Percentiles rank a stretch among this genome's conserved stretches.
Evolutionary conservation across 1,140 invertebrate genomes (phyloP).

Genomic region (Zaprionus africanus): DNA sequence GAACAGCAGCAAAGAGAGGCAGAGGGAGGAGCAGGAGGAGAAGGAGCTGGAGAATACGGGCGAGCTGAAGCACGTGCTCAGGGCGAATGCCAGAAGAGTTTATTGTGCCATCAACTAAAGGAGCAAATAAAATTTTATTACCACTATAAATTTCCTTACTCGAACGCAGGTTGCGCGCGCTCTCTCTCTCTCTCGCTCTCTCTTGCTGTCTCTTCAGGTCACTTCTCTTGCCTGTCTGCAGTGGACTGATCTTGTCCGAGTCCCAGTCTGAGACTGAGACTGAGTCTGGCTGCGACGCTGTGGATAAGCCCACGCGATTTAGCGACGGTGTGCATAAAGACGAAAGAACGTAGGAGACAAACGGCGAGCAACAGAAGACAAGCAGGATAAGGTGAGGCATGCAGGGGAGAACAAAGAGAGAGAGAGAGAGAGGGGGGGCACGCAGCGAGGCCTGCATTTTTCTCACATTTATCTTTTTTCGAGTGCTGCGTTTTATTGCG

Average conservation of each 20-base stretch:
- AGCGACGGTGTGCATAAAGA: conserved; percentile 58
- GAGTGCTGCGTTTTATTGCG: conserved; percentile 82
- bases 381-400: conserved; percentile 11
- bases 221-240: conserved; percentile 3
- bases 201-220: not conserved
- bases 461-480: conserved; percentile 82
- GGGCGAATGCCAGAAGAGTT: conserved; percentile 73
- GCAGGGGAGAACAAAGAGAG: not conserved
- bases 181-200: not conserved
- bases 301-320: conserved; percentile 81
- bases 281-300: conserved; percentile 31
- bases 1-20: conserved; percentile 8
- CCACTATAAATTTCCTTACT: conserved; percentile 82
- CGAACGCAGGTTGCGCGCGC: conserved; percentile 27
- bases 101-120: conserved; percentile 82
- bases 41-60: conserved; percentile 14
- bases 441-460: conserved; percentile 67
- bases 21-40: not conserved
- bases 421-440: not conserved
- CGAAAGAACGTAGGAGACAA: conserved; percentile 57
- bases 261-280: conserved; percentile 25
- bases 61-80: conserved; percentile 66
- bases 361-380: conserved; percentile 31
- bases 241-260: conserved; percentile 8
- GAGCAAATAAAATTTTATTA: conserved; percentile 83